These are phyloP conservation scores for Agriopis aurantiaria DNA, from an alignment of 2,888 invertebrate genomes.

Conservation along the genomic window DNA sequence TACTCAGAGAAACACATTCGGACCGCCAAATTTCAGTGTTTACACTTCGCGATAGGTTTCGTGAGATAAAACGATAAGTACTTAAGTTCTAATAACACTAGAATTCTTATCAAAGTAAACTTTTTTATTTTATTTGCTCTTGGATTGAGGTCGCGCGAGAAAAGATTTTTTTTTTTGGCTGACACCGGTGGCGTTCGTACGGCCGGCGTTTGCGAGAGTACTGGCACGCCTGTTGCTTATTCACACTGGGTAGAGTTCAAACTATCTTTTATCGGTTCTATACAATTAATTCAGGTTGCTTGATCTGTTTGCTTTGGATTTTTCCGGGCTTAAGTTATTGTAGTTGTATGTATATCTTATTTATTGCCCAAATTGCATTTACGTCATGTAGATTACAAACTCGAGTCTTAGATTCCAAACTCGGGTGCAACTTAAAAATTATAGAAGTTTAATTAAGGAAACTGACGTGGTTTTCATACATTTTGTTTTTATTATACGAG, in stretches of 20 bases:
- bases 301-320: constrained; percentile 21
- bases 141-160: constrained; percentile 33
- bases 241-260: constrained; percentile 28
- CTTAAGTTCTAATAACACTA: constrained; percentile 56
- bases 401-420: background rate
- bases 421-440: background rate
- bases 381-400: background rate
- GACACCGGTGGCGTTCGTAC: constrained; percentile 28
- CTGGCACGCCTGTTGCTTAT: constrained; percentile 41
- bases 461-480: too few relatives aligned
- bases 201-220: constrained; percentile 36
- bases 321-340: background rate
- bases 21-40: constrained; percentile 61
- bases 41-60: constrained; percentile 57
- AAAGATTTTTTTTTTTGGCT: constrained; percentile 16
- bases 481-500: too few relatives aligned
- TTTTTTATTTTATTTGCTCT: constrained; percentile 40
- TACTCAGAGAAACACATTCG: constrained; percentile 54
- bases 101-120: constrained; percentile 55
- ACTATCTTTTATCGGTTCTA: constrained; percentile 39
- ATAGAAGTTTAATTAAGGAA: too few relatives aligned
- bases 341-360: background rate
- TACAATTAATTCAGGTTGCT: constrained; percentile 20
- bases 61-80: constrained; percentile 62
- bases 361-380: too few relatives aligned